Percentiles rank a stretch among this genome's conserved stretches.
phyloP scores from a whole-genome alignment of 2,888 invertebrate species.

The Thera britannica region DNA sequence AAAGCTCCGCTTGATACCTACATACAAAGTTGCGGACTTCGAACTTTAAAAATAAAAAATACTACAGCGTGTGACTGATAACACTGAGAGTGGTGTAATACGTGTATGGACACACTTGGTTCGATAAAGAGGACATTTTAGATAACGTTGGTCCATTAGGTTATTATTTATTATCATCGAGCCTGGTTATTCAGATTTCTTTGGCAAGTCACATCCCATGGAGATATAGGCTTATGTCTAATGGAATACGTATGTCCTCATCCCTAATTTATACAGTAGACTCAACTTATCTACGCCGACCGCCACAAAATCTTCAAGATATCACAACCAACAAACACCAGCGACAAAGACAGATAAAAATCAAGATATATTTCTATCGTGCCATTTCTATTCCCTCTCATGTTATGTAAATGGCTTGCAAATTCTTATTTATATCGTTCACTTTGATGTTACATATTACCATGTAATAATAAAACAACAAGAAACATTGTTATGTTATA shows the following conservation, averaged over 20 bases:
- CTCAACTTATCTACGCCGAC: conserved; percentile 41
- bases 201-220: conserved; percentile 42
- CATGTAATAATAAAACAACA: background rate
- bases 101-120: conserved; percentile 8
- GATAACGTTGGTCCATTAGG: conserved; percentile 23
- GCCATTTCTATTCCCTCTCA: conserved; percentile 46
- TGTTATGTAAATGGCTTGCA: conserved; percentile 45
- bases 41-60: background rate
- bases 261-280: conserved; percentile 49
- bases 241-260: conserved; percentile 46
- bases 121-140: conserved; percentile 10
- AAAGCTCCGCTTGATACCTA: background rate
- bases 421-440: conserved; percentile 47
- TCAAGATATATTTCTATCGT: conserved; percentile 39
- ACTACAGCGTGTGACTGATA: background rate
- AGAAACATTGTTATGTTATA: background rate
- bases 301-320: conserved; percentile 40
- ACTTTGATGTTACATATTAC: background rate
- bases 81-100: conserved; percentile 14
- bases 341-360: conserved; percentile 42
- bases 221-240: conserved; percentile 25
- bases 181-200: conserved; percentile 9
- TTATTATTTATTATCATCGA: conserved; percentile 24
- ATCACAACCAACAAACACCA: conserved; percentile 42
- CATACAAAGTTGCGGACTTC: background rate